These are phyloP conservation scores for Simalia tracyae DNA, from an alignment of 2,797 vertebrate species.

Conservation along the genomic window DNA sequence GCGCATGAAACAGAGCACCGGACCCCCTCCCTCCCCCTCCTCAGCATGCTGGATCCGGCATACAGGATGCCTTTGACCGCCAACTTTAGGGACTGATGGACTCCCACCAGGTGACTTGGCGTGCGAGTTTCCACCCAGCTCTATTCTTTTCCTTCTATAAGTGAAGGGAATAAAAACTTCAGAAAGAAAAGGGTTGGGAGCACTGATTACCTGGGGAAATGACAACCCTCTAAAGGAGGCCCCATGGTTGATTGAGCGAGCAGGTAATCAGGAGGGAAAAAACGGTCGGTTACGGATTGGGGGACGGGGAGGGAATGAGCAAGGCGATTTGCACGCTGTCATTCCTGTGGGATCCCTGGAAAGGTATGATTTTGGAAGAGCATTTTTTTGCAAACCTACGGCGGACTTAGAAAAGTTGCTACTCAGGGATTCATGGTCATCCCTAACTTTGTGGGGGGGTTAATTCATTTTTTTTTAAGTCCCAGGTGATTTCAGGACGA, in stretches of 20 bases:
- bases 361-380: background rate
- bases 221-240: background rate
- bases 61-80: background rate
- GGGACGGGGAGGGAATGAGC: background rate
- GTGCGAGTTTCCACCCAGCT: background rate
- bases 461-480: too few relatives aligned
- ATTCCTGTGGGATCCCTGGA: too few relatives aligned
- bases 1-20: background rate
- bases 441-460: too few relatives aligned
- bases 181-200: background rate
- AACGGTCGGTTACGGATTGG: background rate
- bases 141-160: background rate
- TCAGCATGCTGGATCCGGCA: background rate
- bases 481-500: too few relatives aligned
- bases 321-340: background rate
- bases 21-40: background rate
- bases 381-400: background rate
- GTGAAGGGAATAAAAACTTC: background rate
- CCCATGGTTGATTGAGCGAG: background rate
- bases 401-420: too few relatives aligned
- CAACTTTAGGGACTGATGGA: background rate
- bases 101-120: background rate
- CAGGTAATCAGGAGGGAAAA: background rate
- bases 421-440: too few relatives aligned
- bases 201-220: background rate